Evolutionary conservation across 2,888 invertebrate species (phyloP), one percentile per base, ranked within the genome.

Genomic region (Polyommatus icarus): DNA sequence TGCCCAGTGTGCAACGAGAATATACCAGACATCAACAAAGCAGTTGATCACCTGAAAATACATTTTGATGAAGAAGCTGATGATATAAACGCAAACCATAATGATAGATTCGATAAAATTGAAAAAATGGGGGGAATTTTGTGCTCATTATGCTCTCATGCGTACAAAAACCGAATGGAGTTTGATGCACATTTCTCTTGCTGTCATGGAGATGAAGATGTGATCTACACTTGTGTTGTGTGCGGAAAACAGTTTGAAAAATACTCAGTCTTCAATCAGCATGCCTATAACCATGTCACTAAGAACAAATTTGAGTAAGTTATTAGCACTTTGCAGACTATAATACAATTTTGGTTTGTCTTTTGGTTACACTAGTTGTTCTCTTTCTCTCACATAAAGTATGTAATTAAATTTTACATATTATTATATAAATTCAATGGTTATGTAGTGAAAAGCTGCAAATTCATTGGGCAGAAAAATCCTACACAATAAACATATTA

Each of bases 151-250:
- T 95, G 95, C 80, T 89, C 94, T 77, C 87, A 90, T 77, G 87
- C 93, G 15, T 95, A 91, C 83, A 92, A 93, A 78, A 92, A 91
- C 82, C 91, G 92, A 83, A 82, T 87, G 0, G 94, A 95, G 77
- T 95, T 95, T 83, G 95, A 95, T 81, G 87, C 87, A 40, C 95
- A 96, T 82, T 95, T 95, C 83, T 82, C 86, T 1, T 85, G 87
- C 29, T 88, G 90, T 73, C 95, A 95, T 46, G 83, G 84, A 0
- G 88, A 87, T 24, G 84, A 86, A 73, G 86, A 85, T 0, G 84
- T 91, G 24, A 87, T 94, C 3, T 95, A 95, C 85, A 91, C 94
- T 3, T 95, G 95, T 84, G 94, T 94, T 76, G 93, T 94, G 82
- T 96, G 95, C 83, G 91, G 92, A 78, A 95, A 95, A 82, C 89